These are phyloP conservation scores for Drosophila watanabei DNA, from an alignment of 1,140 invertebrate genomes.

Conservation along the genomic window DNA sequence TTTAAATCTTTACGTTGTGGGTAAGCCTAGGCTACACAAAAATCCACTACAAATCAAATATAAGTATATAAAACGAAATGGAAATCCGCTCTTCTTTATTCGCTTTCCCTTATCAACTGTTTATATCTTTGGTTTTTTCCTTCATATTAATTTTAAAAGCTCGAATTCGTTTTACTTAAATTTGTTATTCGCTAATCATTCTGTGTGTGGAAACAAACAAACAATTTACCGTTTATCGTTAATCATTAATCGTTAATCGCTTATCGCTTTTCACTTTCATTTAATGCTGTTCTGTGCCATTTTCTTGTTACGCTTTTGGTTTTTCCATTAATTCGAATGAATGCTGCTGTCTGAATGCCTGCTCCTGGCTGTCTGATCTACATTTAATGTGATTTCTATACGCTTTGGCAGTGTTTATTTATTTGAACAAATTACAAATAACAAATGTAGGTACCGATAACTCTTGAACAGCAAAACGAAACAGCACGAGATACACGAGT, in stretches of 20 bases:
- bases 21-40: constrained; percentile 69
- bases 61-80: constrained; percentile 46
- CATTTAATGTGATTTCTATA: constrained; percentile 78
- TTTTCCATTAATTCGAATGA: constrained; percentile 32
- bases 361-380: constrained; percentile 45
- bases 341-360: constrained; percentile 30
- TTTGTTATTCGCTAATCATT: constrained; percentile 65
- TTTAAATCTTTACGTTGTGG: constrained; percentile 53
- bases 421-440: constrained; percentile 72
- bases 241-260: not conserved
- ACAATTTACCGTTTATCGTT: constrained; percentile 22
- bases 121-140: constrained; percentile 36
- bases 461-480: constrained; percentile 41
- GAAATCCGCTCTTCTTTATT: constrained; percentile 34
- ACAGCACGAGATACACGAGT: constrained; percentile 41
- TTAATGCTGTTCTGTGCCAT: constrained; percentile 50
- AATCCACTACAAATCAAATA: constrained; percentile 63
- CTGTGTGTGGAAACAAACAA: constrained; percentile 34
- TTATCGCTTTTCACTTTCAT: not conserved
- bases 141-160: constrained; percentile 78
- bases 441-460: constrained; percentile 48
- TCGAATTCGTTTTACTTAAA: constrained; percentile 82
- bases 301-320: constrained; percentile 42
- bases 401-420: constrained; percentile 81
- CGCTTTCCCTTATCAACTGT: constrained; percentile 40